phyloP scores from a whole-genome alignment of 2,797 vertebrate genomes.

The Onychomys torridus region DNA sequence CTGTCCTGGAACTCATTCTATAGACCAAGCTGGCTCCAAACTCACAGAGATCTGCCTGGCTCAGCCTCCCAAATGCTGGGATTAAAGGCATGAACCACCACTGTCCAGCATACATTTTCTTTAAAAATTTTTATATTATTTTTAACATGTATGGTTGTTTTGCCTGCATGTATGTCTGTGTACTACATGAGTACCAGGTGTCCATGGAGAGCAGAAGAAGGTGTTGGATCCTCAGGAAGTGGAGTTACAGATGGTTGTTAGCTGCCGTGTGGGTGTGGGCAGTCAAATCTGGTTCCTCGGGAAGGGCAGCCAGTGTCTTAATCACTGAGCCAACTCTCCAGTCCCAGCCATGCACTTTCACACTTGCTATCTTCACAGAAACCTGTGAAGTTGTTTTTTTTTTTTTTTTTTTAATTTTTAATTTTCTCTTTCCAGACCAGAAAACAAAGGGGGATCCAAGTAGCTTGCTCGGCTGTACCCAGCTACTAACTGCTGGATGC shows the following conservation, averaged over 20 bases:
- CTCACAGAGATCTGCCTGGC: not conserved
- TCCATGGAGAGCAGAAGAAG: not conserved
- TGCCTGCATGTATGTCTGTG: not conserved
- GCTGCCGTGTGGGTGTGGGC: not conserved
- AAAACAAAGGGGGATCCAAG: constrained; percentile 17
- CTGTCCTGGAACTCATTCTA: not conserved
- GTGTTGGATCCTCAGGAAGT: not conserved
- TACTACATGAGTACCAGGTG: not conserved
- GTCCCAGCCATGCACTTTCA: not conserved
- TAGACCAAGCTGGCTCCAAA: not conserved
- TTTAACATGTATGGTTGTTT: not conserved
- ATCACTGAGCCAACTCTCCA: not conserved
- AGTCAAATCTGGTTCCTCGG: not conserved
- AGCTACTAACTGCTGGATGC: constrained; percentile 20
- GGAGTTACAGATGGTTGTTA: not conserved
- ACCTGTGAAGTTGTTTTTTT: not conserved
- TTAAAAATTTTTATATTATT: not conserved
- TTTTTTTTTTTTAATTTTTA: not conserved
- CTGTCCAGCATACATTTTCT: not conserved
- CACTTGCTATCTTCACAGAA: not conserved
- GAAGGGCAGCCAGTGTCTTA: not conserved
- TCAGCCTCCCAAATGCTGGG: not conserved
- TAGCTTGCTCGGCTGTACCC: not conserved
- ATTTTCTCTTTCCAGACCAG: not conserved
- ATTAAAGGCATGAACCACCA: not conserved